Conservation (phyloP, 1,140 invertebrate genomes). For the Drosophila paulistorum region DNA sequence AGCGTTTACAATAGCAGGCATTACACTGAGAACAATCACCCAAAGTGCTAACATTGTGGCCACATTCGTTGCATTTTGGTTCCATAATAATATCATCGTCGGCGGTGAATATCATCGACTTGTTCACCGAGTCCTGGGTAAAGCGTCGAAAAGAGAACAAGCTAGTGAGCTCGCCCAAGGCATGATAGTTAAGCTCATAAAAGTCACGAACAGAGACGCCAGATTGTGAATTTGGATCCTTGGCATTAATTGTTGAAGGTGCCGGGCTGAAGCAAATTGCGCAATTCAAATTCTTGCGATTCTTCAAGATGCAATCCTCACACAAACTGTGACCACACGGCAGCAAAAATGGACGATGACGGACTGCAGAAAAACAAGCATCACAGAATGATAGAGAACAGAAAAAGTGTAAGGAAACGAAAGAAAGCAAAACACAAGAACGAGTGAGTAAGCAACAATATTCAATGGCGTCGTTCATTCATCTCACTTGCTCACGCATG, state of each 20-base stretch:
- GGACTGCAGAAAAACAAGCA: conserved; percentile 12
- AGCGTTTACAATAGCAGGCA: conserved; percentile 58
- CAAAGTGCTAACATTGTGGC: neutral
- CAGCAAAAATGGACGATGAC: conserved; percentile 61
- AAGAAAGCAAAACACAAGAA: neutral
- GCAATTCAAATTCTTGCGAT: conserved; percentile 52
- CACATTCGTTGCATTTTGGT: conserved; percentile 65
- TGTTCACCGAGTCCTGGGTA: conserved; percentile 33
- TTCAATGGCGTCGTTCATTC: too few species aligned
- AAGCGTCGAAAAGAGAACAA: conserved; percentile 29
- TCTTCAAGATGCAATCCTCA: conserved; percentile 56
- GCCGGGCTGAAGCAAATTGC: conserved; percentile 46
- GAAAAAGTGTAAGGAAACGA: neutral
- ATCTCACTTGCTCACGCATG: neutral
- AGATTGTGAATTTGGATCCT: conserved; percentile 21
- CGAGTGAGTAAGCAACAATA: too few species aligned
- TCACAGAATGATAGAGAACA: neutral
- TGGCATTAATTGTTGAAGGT: conserved; percentile 31
- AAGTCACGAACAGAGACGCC: conserved; percentile 40
- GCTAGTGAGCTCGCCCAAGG: conserved; percentile 50
- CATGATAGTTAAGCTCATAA: conserved; percentile 67
- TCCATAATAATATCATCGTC: conserved; percentile 15
- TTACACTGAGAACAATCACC: conserved; percentile 64
- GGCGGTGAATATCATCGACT: conserved; percentile 20
- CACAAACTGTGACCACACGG: conserved; percentile 70